Evolutionary conservation across 2,113 vertebrate genomes (phyloP).

Genomic region (Ictidomys tridecemlineatus): DNA sequence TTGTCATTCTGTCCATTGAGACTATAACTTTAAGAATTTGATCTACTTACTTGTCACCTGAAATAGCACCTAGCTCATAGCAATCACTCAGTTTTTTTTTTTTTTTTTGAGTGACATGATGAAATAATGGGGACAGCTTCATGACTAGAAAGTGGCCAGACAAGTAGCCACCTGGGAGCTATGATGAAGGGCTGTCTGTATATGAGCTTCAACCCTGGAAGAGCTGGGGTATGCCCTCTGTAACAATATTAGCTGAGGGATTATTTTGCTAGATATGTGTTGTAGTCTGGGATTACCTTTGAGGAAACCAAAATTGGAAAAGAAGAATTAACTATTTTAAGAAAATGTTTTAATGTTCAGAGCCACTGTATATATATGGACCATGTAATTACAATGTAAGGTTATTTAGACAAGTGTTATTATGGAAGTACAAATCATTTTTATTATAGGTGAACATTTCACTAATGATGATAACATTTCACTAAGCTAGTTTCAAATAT

Average conservation of each 20-base stretch:
- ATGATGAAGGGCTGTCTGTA: background rate
- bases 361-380: slow-evolving; percentile 9
- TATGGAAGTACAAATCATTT: slow-evolving; percentile 25
- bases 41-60: background rate
- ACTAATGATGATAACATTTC: background rate
- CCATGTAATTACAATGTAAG: background rate
- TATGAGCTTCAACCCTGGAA: background rate
- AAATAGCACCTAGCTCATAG: background rate
- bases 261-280: background rate
- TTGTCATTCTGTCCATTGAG: slow-evolving; percentile 2
- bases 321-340: background rate
- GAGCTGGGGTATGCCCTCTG: background rate
- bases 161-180: background rate
- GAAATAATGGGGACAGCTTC: background rate
- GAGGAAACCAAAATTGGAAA: background rate
- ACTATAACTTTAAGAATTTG: background rate
- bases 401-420: background rate
- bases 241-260: background rate
- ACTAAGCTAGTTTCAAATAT: slow-evolving; percentile 35
- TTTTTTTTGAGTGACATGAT: background rate
- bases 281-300: background rate
- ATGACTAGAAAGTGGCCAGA: background rate
- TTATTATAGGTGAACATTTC: background rate
- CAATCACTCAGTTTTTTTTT: background rate
- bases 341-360: slow-evolving; percentile 24